Percentiles rank a stretch among this genome's conserved stretches.
phyloP scores from a whole-genome alignment of 2,888 invertebrate genomes.

The Margaritifera margaritifera region DNA sequence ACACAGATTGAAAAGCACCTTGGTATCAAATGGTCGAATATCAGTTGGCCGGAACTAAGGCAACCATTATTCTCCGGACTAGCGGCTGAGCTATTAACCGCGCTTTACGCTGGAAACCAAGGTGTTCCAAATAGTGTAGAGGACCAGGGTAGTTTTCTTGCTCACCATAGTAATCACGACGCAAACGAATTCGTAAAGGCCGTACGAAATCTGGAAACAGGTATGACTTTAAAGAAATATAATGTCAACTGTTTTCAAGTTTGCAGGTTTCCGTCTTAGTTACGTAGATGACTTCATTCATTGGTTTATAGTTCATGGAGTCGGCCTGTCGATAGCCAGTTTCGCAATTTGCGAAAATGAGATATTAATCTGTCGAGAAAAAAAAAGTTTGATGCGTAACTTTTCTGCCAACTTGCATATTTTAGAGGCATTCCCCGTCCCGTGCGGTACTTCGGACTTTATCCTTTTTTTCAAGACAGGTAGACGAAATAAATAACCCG shows the following conservation, averaged over 20 bases:
- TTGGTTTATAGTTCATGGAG: no score
- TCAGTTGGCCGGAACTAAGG: slow-evolving; percentile 45
- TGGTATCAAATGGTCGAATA: slow-evolving; percentile 43
- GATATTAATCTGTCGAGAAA: no score
- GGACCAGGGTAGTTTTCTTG: slow-evolving; percentile 26
- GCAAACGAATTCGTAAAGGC: slow-evolving; percentile 15
- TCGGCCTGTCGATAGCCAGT: no score
- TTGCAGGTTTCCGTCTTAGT: no score
- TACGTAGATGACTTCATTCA: no score
- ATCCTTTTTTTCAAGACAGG: no score
- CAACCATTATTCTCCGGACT: slow-evolving; percentile 55
- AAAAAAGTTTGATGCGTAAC: no score
- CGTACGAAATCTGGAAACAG: slow-evolving; percentile 6
- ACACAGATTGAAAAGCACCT: slow-evolving; percentile 26
- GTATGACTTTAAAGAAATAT: slow-evolving; percentile 1
- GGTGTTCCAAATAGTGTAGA: slow-evolving; percentile 23
- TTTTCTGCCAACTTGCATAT: no score
- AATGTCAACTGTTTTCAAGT: background rate
- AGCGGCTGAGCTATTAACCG: slow-evolving; percentile 37
- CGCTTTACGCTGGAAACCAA: slow-evolving; percentile 6
- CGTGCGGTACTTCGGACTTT: no score
- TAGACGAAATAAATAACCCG: no score
- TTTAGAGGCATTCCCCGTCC: no score
- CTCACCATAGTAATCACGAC: slow-evolving; percentile 6
- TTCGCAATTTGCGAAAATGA: no score